Conservation (phyloP, 1,140 invertebrate species). For the Varroa destructor region DNA sequence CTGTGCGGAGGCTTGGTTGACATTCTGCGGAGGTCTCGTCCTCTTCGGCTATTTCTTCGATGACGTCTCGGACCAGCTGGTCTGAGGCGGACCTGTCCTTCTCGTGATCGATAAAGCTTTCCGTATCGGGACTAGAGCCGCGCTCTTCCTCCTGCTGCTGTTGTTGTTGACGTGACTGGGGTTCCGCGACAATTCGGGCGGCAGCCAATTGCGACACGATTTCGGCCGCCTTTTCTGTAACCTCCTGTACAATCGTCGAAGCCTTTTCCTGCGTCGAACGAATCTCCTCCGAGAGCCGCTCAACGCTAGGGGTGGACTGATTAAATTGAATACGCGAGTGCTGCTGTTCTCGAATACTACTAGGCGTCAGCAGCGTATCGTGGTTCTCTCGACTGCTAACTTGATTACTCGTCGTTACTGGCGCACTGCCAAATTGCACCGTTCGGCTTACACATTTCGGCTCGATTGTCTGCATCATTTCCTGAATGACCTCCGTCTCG, state of each 20-base stretch:
- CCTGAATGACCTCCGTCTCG: slow-evolving; percentile 24
- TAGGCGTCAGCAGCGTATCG: not conserved
- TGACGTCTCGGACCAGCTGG: slow-evolving; percentile 3
- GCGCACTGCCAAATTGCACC: not conserved
- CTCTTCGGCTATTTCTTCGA: slow-evolving; percentile 23
- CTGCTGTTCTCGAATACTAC: too few species aligned
- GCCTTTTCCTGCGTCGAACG: slow-evolving; percentile 14
- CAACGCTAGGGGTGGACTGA: slow-evolving; percentile 5
- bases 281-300: slow-evolving; percentile 19
- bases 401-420: not conserved
- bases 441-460: not conserved
- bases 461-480: slow-evolving; percentile 19
- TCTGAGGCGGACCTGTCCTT: not conserved
- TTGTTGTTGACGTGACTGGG: not conserved
- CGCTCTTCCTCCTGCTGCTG: not conserved
- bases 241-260: slow-evolving; percentile 15
- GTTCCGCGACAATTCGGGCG: not conserved
- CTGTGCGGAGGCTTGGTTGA: not conserved
- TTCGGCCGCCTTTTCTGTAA: slow-evolving; percentile 18
- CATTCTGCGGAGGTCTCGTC: not conserved
- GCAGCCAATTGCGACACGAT: slow-evolving; percentile 16
- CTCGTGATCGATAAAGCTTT: slow-evolving; percentile 25
- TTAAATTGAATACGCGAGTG: slow-evolving; percentile 2
- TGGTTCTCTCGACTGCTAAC: not conserved
- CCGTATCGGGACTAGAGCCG: slow-evolving; percentile 21